Conservation (phyloP, 2,888 invertebrate species). For the Portevinia maculata region DNA sequence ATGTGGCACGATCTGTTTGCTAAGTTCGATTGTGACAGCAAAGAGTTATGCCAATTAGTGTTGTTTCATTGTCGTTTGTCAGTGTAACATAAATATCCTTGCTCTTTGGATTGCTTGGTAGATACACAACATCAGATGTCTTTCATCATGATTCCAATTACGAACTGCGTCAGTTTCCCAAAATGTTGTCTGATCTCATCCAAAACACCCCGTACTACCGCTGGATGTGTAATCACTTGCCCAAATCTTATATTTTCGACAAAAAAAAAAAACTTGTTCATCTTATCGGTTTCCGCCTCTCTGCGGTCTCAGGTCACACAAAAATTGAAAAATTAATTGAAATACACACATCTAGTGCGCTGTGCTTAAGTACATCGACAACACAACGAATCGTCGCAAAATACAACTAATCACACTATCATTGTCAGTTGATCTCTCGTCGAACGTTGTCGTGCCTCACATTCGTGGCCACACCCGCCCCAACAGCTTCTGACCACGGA, state of each 20-base stretch:
- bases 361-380: conserved; percentile 57
- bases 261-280: conserved; percentile 50
- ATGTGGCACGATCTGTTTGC: conserved; percentile 49
- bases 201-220: conserved; percentile 4
- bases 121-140: background rate
- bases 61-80: background rate
- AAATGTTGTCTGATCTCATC: conserved; percentile 66
- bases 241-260: conserved; percentile 54
- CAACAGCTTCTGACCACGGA: background rate
- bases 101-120: background rate
- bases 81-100: background rate
- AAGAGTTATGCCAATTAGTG: conserved; percentile 32
- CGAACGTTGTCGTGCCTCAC: conserved; percentile 27
- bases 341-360: conserved; percentile 57
- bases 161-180: conserved; percentile 21
- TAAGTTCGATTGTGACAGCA: conserved; percentile 11
- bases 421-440: conserved; percentile 63
- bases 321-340: conserved; percentile 73
- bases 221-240: conserved; percentile 23
- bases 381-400: conserved; percentile 68
- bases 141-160: background rate
- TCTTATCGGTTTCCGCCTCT: conserved; percentile 62
- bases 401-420: conserved; percentile 73
- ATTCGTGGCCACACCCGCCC: conserved; percentile 62
- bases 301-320: conserved; percentile 22